A percentile compares a stretch with the other conserved stretches of the same genome.
phyloP scores from a whole-genome alignment of 2,888 invertebrate genomes.

The Drosophila mayaguana region DNA sequence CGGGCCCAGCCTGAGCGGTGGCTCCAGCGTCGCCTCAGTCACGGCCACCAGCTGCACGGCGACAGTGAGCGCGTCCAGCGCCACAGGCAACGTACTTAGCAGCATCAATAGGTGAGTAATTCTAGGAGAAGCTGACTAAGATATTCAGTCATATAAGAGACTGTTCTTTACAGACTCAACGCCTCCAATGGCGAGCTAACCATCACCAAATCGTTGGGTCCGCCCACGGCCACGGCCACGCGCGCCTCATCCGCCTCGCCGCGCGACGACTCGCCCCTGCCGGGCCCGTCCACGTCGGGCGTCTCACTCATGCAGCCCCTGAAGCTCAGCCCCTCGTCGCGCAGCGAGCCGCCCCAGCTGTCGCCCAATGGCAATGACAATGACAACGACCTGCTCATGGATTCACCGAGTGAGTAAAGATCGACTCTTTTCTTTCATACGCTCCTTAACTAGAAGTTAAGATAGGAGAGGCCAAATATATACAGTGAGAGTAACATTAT shows the following conservation, averaged over 20 bases:
- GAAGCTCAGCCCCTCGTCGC: constrained; percentile 87
- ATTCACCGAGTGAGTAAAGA: constrained; percentile 92
- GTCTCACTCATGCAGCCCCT: constrained; percentile 85
- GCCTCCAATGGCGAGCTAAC: constrained; percentile 93
- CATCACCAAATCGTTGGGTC: constrained; percentile 91
- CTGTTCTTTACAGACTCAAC: constrained; percentile 87
- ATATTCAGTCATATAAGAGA: neutral
- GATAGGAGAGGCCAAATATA: neutral
- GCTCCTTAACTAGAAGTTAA: neutral
- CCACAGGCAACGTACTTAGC: constrained; percentile 86
- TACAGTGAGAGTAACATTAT: too few relatives aligned
- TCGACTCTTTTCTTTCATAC: constrained; percentile 70
- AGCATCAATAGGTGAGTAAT: constrained; percentile 88
- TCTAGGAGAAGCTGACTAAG: fast-evolving
- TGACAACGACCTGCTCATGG: constrained; percentile 89
- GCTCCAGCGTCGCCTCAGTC: constrained; percentile 32
- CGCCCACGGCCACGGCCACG: constrained; percentile 82
- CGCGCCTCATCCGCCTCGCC: constrained; percentile 77
- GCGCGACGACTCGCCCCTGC: constrained; percentile 70
- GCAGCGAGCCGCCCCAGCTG: constrained; percentile 85
- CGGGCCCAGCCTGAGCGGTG: constrained; percentile 63
- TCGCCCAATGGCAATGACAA: constrained; percentile 88
- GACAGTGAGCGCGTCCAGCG: constrained; percentile 47
- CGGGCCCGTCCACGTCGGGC: constrained; percentile 72
- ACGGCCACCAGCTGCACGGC: constrained; percentile 61